Conservation (phyloP, 2,888 invertebrate genomes). For the Mythimna lalbum region DNA sequence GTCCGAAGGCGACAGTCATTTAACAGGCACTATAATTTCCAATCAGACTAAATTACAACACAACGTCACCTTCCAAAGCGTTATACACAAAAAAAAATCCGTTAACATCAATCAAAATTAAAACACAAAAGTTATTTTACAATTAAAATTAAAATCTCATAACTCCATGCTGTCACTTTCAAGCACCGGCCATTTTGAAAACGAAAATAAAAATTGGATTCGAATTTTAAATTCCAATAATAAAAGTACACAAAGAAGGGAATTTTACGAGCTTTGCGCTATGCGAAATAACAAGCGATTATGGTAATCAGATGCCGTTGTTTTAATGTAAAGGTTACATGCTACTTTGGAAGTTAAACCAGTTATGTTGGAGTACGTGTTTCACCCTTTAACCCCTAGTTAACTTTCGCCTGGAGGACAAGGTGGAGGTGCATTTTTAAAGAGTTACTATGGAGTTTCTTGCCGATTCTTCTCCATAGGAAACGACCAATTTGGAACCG, state of each 20-base stretch:
- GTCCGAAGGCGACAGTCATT: no score
- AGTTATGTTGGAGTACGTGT: background rate
- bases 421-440: no score
- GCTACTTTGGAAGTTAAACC: constrained; percentile 19
- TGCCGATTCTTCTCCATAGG: no score
- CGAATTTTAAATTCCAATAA: constrained; percentile 52
- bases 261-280: constrained; percentile 46
- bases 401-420: no score
- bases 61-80: constrained; percentile 4
- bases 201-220: constrained; percentile 41
- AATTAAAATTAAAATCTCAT: constrained; percentile 8
- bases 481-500: no score
- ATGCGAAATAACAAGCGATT: constrained; percentile 55
- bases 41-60: background rate
- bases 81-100: background rate
- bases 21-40: background rate
- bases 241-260: constrained; percentile 39
- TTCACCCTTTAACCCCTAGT: constrained; percentile 8
- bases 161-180: constrained; percentile 20
- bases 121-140: background rate
- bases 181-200: constrained; percentile 26
- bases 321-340: constrained; percentile 36
- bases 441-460: no score
- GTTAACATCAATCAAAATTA: background rate
- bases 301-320: constrained; percentile 48